Evolutionary conservation across 2,797 vertebrate genomes (phyloP).

Genomic region (Chloroceryle amazona): DNA sequence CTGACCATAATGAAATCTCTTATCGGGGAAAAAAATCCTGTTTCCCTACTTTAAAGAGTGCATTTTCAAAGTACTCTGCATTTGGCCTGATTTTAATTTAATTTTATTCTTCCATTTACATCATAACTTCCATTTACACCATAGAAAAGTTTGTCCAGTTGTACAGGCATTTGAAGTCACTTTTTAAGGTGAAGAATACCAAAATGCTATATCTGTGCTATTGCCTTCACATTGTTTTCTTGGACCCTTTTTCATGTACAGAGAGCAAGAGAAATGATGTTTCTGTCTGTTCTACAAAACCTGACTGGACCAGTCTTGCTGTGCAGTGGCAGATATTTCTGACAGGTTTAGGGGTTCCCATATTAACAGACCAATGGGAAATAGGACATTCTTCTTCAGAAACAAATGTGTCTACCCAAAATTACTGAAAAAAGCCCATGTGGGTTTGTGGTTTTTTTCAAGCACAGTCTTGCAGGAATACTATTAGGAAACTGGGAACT

Average conservation of each 20-base stretch:
- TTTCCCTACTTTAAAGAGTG: background rate
- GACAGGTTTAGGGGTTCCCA: background rate
- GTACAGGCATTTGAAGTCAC: background rate
- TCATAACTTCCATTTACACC: background rate
- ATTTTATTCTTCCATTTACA: background rate
- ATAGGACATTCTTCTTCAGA: background rate
- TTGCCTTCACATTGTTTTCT: background rate
- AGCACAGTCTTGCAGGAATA: background rate
- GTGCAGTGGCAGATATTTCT: background rate
- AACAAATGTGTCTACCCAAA: background rate
- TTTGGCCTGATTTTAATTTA: background rate
- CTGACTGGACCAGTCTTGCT: background rate
- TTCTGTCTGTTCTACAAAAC: background rate
- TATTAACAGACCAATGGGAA: background rate
- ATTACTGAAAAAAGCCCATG: background rate
- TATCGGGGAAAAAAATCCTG: background rate
- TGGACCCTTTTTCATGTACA: background rate
- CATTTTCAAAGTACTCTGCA: background rate
- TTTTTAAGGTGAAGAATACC: background rate
- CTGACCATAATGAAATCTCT: background rate
- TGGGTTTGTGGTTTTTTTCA: background rate
- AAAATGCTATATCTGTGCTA: background rate
- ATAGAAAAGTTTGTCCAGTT: background rate
- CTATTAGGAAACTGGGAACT: background rate
- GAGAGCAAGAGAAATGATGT: background rate